Percentiles rank a stretch among this genome's conserved stretches.
phyloP scores from a whole-genome alignment of 2,113 vertebrate genomes.

The Murina feae region DNA sequence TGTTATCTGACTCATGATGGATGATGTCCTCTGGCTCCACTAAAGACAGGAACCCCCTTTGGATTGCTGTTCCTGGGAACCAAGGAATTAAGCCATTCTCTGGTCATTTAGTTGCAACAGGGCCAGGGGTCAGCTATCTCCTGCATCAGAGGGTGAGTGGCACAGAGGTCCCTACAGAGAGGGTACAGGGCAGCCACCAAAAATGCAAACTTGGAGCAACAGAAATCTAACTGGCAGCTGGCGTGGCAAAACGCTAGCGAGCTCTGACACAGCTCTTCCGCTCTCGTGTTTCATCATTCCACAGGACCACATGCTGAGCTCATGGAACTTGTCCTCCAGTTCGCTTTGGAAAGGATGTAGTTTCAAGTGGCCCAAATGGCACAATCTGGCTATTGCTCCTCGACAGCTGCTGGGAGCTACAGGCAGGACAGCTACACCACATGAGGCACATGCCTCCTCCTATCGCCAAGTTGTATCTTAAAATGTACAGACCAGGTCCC shows the following conservation, averaged over 20 bases:
- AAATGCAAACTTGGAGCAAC: conserved; percentile 55
- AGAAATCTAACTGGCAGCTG: conserved; percentile 51
- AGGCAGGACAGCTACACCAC: conserved; percentile 54
- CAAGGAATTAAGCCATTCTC: conserved; percentile 16
- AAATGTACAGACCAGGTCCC: neutral
- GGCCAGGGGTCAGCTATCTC: neutral
- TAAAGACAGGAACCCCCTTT: conserved; percentile 50
- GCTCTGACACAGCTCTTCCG: conserved; percentile 62
- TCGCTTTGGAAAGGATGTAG: conserved; percentile 74
- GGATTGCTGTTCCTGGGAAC: conserved; percentile 10
- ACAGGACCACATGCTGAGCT: conserved; percentile 79
- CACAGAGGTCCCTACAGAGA: conserved; percentile 28
- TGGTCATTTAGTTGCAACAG: conserved; percentile 24
- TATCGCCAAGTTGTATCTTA: neutral
- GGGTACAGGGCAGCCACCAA: conserved; percentile 6
- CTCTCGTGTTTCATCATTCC: conserved; percentile 75
- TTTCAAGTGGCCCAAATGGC: conserved; percentile 70
- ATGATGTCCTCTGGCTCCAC: conserved; percentile 17
- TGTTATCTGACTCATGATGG: conserved; percentile 55
- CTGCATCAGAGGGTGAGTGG: neutral
- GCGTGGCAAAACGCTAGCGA: conserved; percentile 54
- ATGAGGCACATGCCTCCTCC: neutral
- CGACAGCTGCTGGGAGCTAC: conserved; percentile 77
- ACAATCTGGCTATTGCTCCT: conserved; percentile 66
- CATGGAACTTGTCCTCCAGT: conserved; percentile 75